Percentiles rank a stretch among this genome's conserved stretches.
These are phyloP conservation scores for Mythimna albipuncta DNA, from an alignment of 2,888 invertebrate genomes.

Conservation along the genomic window DNA sequence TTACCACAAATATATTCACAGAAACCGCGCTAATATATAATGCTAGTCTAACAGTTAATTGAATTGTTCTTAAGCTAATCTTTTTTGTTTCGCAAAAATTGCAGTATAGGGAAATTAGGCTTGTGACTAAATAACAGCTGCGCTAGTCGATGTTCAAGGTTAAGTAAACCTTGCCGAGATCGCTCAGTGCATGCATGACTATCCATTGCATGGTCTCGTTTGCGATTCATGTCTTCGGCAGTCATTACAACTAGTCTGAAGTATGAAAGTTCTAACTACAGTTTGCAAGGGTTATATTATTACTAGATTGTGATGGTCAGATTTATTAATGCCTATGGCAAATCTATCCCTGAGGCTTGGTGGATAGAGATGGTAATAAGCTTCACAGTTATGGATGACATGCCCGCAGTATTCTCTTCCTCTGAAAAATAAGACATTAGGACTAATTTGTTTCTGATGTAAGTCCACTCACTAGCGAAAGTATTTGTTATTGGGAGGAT, in stretches of 20 bases:
- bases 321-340: neutral
- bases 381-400: neutral
- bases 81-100: neutral
- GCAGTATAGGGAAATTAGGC: neutral
- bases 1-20: neutral
- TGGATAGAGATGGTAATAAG: neutral
- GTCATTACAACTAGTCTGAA: neutral
- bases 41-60: neutral
- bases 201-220: neutral
- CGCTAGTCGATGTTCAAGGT: neutral
- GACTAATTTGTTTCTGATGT: neutral
- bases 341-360: neutral
- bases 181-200: neutral
- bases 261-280: neutral
- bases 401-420: neutral
- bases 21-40: conserved; percentile 2
- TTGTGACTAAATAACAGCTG: neutral
- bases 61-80: neutral
- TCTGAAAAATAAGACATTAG: neutral
- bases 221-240: neutral
- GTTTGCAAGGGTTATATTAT: neutral
- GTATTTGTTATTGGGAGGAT: neutral
- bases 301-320: neutral
- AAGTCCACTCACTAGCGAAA: neutral
- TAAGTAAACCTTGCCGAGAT: neutral